Evolutionary conservation across 2,797 vertebrate genomes (phyloP).

Genomic region (Lepilemur ruficaudatus): DNA sequence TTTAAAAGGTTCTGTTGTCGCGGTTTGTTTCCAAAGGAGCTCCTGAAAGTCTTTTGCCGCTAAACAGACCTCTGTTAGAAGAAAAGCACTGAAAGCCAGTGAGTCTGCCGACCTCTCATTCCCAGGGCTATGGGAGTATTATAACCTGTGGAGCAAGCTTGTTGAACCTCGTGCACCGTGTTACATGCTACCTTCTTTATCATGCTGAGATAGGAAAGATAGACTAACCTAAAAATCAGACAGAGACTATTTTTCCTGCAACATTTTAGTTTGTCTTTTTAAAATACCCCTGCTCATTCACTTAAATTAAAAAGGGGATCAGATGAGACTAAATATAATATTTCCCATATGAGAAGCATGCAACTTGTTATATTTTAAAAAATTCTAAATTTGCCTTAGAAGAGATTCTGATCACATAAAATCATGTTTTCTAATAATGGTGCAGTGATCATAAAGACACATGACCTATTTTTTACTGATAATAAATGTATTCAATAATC

Average conservation of each 20-base stretch:
- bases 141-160: neutral
- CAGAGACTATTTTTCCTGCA: neutral
- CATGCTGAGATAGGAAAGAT: neutral
- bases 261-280: neutral
- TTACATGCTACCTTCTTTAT: neutral
- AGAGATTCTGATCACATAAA: neutral
- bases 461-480: neutral
- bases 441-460: neutral
- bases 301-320: neutral
- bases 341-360: neutral
- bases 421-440: neutral
- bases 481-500: neutral
- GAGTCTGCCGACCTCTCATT: neutral
- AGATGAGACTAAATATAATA: neutral
- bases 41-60: neutral
- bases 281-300: neutral
- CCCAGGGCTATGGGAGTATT: neutral
- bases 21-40: neutral
- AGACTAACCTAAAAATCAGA: neutral
- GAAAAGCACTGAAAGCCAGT: neutral
- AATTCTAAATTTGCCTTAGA: neutral
- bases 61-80: neutral
- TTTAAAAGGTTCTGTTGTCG: slow-evolving; percentile 6
- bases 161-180: too few species aligned
- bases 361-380: neutral